Percentiles rank a stretch among this genome's conserved stretches.
Conservation (phyloP, 1,140 invertebrate species). For the Scaptodrosophila lebanonensis region DNA sequence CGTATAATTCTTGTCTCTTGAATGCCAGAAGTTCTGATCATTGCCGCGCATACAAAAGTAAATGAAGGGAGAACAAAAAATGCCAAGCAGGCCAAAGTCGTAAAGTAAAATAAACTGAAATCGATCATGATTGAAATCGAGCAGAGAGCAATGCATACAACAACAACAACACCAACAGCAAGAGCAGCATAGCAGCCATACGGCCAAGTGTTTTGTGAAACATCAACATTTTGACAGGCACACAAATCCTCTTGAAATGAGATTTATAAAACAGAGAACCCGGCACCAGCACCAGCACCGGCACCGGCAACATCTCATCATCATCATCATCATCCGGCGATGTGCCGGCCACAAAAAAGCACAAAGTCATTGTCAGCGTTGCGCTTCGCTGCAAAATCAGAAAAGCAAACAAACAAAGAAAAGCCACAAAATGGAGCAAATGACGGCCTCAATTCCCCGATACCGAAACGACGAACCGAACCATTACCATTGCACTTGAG, state of each 20-base stretch:
- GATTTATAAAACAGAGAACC: slow-evolving; percentile 69
- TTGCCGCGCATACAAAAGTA: slow-evolving; percentile 52
- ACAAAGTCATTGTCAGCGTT: slow-evolving; percentile 70
- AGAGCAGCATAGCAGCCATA: not conserved
- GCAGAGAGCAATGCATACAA: slow-evolving; percentile 26
- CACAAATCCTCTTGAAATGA: slow-evolving; percentile 74
- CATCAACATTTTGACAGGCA: slow-evolving; percentile 74
- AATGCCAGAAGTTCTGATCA: slow-evolving; percentile 43
- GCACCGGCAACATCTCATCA: too few relatives aligned
- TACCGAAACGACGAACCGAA: too few relatives aligned
- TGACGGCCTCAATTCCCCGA: too few relatives aligned
- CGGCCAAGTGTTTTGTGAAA: slow-evolving; percentile 65
- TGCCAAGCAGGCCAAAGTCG: slow-evolving; percentile 1
- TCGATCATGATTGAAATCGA: slow-evolving; percentile 74
- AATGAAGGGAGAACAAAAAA: slow-evolving; percentile 36
- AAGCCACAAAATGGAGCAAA: not conserved
- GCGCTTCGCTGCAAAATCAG: slow-evolving; percentile 67
- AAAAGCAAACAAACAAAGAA: slow-evolving; percentile 63
- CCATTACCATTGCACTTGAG: too few relatives aligned
- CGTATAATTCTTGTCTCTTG: slow-evolving; percentile 53
- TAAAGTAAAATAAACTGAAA: slow-evolving; percentile 51
- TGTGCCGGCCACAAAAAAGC: too few relatives aligned
- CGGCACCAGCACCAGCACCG: slow-evolving; percentile 13
- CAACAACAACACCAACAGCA: not conserved
- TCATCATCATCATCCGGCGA: too few relatives aligned